Evolutionary conservation across 2,797 vertebrate species (phyloP).

Genomic region (Rallus crepitans): DNA sequence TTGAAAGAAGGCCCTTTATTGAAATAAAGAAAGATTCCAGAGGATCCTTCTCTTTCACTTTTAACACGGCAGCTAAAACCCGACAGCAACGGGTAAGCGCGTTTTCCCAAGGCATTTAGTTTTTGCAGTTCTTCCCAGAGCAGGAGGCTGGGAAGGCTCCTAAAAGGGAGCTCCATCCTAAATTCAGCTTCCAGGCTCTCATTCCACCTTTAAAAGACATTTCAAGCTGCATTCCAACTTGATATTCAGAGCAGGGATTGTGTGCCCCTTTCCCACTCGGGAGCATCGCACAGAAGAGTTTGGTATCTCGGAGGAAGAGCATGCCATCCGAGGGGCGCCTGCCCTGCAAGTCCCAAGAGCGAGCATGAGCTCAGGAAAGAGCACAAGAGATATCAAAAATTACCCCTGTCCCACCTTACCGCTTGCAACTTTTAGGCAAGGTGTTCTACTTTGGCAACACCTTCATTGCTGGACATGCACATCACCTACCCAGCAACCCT

Average conservation of each 20-base stretch:
- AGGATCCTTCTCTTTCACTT: constrained; percentile 9
- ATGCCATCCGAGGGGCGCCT: neutral
- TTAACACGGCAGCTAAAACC: neutral
- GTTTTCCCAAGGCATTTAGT: neutral
- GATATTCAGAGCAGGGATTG: neutral
- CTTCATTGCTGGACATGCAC: neutral
- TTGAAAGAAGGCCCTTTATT: neutral
- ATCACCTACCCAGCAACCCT: neutral
- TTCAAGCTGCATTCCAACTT: neutral
- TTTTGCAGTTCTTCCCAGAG: neutral
- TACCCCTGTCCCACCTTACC: neutral
- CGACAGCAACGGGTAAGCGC: neutral
- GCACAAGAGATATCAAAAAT: neutral
- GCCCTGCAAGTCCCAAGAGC: neutral
- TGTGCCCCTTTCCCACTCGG: neutral
- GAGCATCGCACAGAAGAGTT: neutral
- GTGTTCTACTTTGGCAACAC: neutral
- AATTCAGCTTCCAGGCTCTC: neutral
- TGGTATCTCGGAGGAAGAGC: neutral
- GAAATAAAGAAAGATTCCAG: neutral
- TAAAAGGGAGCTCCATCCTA: neutral
- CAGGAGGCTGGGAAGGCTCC: neutral
- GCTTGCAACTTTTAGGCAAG: neutral
- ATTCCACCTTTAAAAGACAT: neutral
- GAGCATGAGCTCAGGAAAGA: neutral